Base-by-base conservation (phyloP, 2,113 vertebrate species). In the Clarias macrocephalus region DNA sequence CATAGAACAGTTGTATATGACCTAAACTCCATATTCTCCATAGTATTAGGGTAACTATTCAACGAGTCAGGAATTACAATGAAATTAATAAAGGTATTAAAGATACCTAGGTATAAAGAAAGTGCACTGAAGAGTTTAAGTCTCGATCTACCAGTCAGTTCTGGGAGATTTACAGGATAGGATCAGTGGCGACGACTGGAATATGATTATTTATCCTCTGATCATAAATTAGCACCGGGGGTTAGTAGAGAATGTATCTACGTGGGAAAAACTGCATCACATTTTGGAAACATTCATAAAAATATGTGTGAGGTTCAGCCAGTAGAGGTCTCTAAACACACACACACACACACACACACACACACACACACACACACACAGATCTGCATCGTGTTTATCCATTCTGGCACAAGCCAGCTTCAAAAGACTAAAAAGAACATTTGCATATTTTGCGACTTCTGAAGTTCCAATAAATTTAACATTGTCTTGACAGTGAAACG, bases 281-380 rank as follows among this genome's bases (percentile, higher is more conserved):
- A 5, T 12, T 23, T 52, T 52, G 23, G 18, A 42, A 19, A 28
- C 23, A 56, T 42, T 77, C 28, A 80, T 18, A 15, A 28, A 57
- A 28, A 63, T 59, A 28, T 48, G 52, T n/a, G 37, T 42, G 42
- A 48, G 21, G 57, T 88, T 84, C 10, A 72, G 25, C 83, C 87
- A 88, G 83, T 77, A 88, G 76, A 81, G 65, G 87, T 84, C 87
- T 85, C 76, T 28, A 37, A 28, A 23, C n/a, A 77, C 18, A 37
- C 66, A 73, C 37, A n/a, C 48, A 72, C 8, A 3, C 56, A 80
- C 28, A 48, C 11, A 42, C 76, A 60, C 28, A 8, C 68, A 83
- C 54, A 37, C 30, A 23, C 28, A 10, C 18, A 5, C 19, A 68
- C 33, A 73, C 63, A 85, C 76, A 81, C 28, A 72, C 11, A 70